Evolutionary conservation across 2,797 vertebrate genomes (phyloP), one percentile per base, ranked within the genome.

Genomic region (Acrossocheilus wenchowensis): DNA sequence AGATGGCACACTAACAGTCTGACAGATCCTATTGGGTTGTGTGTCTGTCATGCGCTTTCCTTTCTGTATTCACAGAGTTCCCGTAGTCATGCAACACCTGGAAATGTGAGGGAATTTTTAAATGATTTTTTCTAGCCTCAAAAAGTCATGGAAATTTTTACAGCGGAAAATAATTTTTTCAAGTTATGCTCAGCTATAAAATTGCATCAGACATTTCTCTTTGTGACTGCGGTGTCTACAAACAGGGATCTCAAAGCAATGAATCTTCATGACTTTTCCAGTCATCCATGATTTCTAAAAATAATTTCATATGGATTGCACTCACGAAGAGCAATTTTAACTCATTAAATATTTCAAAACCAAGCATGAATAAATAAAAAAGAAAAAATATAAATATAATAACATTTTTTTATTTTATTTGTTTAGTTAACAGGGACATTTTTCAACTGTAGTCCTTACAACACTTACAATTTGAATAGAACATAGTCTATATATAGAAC

Each of bases 11-110:
- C 10, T 30, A 64, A 64, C 30, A 21, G 71, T 34, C 66, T 82
- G 66, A 66, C 60, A 26, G 45, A 21, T 84, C 60, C 14, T 39
- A 39, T 84, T 39, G 30, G 60, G 52, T 41, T 77, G 43, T 68
- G 43, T 52, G 73, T 5, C 43, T 77, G 72, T 72, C 23, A 82
- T 39, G 8, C 3, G 4, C n/a, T 30, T 41, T 78, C n/a, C n/a
- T 30, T 60, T 43, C 54, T 60, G 8, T 43, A 52, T 69, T 50
- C 26, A 39, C 7, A 45, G 48, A 23, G 43, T 41, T 69, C 21
- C 48, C 36, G 41, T 23, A 57, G 66, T 30, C 23, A 19, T 10
- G 72, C 72, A 74, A 50, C 41, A 66, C 21, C 11, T 62, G 21
- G 36, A n/a, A 78, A 60, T 60, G 23, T 0, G 8, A 45, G 39